Evolutionary conservation across 2,797 vertebrate species (phyloP).

Genomic region (Lepidocolaptes lacrymiger): DNA sequence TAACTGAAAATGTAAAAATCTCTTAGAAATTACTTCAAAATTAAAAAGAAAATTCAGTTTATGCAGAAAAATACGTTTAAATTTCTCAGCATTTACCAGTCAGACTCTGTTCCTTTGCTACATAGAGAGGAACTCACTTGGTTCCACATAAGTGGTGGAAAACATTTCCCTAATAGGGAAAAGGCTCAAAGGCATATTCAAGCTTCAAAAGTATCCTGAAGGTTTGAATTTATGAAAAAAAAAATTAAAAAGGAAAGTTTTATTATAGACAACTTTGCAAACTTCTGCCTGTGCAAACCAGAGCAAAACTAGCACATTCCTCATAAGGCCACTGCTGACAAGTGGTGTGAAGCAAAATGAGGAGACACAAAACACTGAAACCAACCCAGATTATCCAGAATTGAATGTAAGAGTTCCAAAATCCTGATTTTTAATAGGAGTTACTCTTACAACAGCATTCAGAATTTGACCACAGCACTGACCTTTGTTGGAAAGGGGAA

Average conservation of each 20-base stretch:
- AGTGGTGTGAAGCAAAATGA: background rate
- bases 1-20: background rate
- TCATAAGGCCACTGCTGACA: background rate
- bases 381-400: background rate
- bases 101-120: background rate
- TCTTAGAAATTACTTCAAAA: background rate
- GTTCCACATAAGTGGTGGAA: background rate
- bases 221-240: background rate
- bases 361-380: background rate
- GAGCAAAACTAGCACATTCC: background rate
- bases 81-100: background rate
- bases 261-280: background rate
- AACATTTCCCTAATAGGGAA: background rate
- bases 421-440: background rate
- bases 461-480: conserved; percentile 65
- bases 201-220: background rate
- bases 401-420: background rate
- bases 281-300: background rate
- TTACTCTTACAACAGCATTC: background rate
- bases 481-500: conserved; percentile 99
- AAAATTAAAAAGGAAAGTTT: background rate
- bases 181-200: background rate
- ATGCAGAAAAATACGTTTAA: background rate
- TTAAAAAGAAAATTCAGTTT: background rate
- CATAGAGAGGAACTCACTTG: background rate